A percentile compares a stretch with the other conserved stretches of the same genome.
Evolutionary conservation across 2,888 invertebrate species (phyloP).

Genomic region (Pseudococcus viburni): DNA sequence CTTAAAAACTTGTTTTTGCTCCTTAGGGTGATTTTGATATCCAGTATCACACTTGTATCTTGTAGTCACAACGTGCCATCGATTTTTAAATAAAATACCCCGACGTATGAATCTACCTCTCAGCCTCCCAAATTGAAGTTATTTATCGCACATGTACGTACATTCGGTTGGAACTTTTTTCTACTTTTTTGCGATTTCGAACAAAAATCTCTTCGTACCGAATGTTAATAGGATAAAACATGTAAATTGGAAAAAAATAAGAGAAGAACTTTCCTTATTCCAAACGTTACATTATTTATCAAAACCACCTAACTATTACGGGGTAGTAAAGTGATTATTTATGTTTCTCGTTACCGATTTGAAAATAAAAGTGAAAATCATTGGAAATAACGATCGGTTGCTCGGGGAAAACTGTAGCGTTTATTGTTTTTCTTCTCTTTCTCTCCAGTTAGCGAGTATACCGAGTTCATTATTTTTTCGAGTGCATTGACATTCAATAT

Average conservation of each 20-base stretch:
- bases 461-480: constrained; percentile 22
- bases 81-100: background rate
- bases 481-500: background rate
- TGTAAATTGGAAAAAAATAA: background rate
- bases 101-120: background rate
- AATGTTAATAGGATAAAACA: background rate
- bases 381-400: constrained; percentile 18
- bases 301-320: constrained; percentile 3
- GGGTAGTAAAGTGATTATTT: background rate
- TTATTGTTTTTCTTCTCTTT: background rate
- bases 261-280: background rate
- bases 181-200: background rate
- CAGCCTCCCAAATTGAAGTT: background rate
- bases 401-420: background rate
- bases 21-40: too few relatives aligned
- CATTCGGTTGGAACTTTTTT: background rate
- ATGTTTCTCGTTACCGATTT: constrained; percentile 19
- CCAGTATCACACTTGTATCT: too few relatives aligned
- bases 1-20: too few relatives aligned
- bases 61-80: too few relatives aligned
- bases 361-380: constrained; percentile 14
- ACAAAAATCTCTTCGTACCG: background rate
- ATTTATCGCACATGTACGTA: background rate
- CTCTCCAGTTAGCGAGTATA: constrained; percentile 3
- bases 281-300: constrained; percentile 1